These are phyloP conservation scores for Sturnus vulgaris DNA, from an alignment of 2,113 vertebrate genomes.

Conservation along the genomic window DNA sequence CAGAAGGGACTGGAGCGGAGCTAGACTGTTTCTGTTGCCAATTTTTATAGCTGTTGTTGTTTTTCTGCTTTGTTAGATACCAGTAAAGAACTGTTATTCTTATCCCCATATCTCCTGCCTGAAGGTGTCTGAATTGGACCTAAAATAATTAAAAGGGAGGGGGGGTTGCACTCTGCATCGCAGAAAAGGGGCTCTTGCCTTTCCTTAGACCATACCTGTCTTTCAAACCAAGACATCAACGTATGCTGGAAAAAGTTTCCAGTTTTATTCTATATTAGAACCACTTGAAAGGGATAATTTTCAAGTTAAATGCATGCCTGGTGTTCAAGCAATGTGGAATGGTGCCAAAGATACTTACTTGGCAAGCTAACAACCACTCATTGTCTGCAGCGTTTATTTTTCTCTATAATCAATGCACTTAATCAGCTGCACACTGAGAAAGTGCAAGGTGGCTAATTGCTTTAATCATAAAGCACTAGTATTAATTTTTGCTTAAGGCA, in stretches of 20 bases:
- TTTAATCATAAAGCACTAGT: slow-evolving; percentile 31
- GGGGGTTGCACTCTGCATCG: too few species aligned
- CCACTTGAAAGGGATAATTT: background rate
- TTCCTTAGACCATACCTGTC: too few species aligned
- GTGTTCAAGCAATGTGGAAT: background rate
- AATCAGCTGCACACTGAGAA: slow-evolving; percentile 35
- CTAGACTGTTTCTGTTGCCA: too few species aligned
- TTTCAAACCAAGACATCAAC: too few species aligned
- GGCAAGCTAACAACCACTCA: background rate
- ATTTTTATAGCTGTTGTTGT: too few species aligned
- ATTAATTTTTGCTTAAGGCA: slow-evolving; percentile 46
- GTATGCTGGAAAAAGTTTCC: background rate
- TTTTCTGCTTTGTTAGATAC: too few species aligned
- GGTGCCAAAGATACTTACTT: background rate
- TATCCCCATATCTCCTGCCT: too few species aligned
- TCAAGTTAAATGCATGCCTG: background rate
- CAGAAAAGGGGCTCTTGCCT: too few species aligned
- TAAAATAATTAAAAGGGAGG: too few species aligned
- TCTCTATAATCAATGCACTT: slow-evolving; percentile 1
- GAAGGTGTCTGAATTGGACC: too few species aligned
- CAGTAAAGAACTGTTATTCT: too few species aligned
- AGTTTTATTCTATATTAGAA: background rate
- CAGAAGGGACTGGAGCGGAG: too few species aligned
- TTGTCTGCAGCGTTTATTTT: background rate
- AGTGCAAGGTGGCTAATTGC: slow-evolving; percentile 16